These are phyloP conservation scores for Limnephilus marmoratus DNA, from an alignment of 2,888 invertebrate species.

Conservation along the genomic window DNA sequence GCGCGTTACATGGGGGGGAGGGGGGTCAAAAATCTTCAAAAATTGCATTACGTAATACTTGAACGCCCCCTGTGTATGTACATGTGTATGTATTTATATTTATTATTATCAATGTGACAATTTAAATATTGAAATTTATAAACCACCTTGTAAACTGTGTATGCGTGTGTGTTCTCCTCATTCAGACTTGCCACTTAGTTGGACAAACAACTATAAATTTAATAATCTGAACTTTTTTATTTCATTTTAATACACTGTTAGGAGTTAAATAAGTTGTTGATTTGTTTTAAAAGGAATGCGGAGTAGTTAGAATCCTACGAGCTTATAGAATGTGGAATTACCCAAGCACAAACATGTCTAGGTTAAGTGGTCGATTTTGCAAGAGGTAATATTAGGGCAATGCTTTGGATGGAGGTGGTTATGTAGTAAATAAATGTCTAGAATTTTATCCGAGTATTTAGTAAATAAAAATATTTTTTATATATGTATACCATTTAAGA, in stretches of 20 bases:
- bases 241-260: neutral
- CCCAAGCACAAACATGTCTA: constrained; percentile 25
- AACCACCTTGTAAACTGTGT: neutral
- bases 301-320: constrained; percentile 13
- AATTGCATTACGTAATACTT: too few species aligned
- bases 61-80: too few species aligned
- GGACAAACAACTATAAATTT: neutral
- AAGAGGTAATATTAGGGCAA: neutral
- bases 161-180: neutral
- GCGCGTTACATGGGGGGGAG: too few species aligned
- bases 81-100: constrained; percentile 13
- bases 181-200: neutral
- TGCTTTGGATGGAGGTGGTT: constrained; percentile 6
- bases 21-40: too few species aligned
- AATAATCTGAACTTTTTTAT: constrained; percentile 6
- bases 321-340: constrained; percentile 40
- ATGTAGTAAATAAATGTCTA: constrained; percentile 27
- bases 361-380: neutral
- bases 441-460: constrained; percentile 16
- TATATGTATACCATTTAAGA: constrained; percentile 35
- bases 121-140: constrained; percentile 27
- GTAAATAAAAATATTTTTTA: constrained; percentile 46
- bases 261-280: constrained; percentile 9
- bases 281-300: constrained; percentile 33
- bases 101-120: constrained; percentile 16